Evolutionary conservation across 2,797 vertebrate species (phyloP), one percentile per base, ranked within the genome.

Genomic region (Acridotheres tristis): DNA sequence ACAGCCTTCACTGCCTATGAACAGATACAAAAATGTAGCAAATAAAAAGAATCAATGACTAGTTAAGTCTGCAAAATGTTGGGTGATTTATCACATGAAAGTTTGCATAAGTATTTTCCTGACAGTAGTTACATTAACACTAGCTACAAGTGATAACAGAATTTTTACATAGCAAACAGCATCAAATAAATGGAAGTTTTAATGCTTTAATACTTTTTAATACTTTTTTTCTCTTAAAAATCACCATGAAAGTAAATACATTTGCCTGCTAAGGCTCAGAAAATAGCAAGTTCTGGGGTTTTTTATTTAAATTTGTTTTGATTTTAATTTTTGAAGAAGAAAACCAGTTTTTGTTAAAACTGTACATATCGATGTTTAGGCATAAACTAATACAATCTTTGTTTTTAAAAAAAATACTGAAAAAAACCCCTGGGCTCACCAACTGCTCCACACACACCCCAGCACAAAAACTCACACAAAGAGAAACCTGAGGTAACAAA

Each of bases 251-350:
- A 11, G 4, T 30, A 65, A 74, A 61, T 14, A 47, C 4, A 8
- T 29, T 12, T 66, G 7, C 22, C 30, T 58, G 20, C 4, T 4
- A 10, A 47, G 48, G 3, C 22, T 65, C 29, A 75, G n/a, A 43
- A 84, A 43, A 67, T 0, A 65, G 19, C 15, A 72, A 26, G 4
- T 45, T 79, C 30, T 63, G 5, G 3, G 7, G 2, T 0, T 25
- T 53, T 89, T 82, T 1, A 8, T 22, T 27, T 58, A 47, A 54
- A 47, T 36, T 63, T 29, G 2, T 4, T 22, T 36, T 45, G 3
- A 45, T 61, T 68, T 85, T 71, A n/a, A 50, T 3, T 66, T 87
- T 43, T 72, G 32, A 57, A 42, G 32, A 57, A 30, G 13, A 38
- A 29, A 61, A 32, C 2, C 20, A 54, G 9, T 5, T 63, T 66